A percentile compares a stretch with the other conserved stretches of the same genome.
Conservation (phyloP, 2,888 invertebrate species). For the Mythimna lalbum region DNA sequence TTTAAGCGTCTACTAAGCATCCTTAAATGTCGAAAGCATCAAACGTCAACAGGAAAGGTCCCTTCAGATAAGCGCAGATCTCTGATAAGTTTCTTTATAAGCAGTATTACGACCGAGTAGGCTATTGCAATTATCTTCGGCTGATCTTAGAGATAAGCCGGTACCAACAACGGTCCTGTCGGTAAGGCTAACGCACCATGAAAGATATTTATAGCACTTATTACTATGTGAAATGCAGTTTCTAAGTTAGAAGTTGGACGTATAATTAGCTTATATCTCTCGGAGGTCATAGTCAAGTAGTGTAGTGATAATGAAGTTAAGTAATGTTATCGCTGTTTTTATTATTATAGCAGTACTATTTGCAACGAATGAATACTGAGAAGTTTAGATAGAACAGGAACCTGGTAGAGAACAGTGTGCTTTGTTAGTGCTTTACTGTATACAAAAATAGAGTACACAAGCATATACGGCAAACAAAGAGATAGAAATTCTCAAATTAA, state of each 20-base stretch:
- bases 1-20: slow-evolving; percentile 29
- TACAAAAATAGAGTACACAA: background rate
- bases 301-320: slow-evolving; percentile 46
- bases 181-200: slow-evolving; percentile 61
- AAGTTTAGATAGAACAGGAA: slow-evolving; percentile 13
- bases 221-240: slow-evolving; percentile 61
- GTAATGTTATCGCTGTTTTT: slow-evolving; percentile 48
- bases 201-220: slow-evolving; percentile 61
- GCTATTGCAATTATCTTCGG: slow-evolving; percentile 69
- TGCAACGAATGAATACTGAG: background rate
- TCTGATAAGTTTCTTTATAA: slow-evolving; percentile 57
- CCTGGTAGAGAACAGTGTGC: background rate
- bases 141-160: slow-evolving; percentile 66
- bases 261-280: slow-evolving; percentile 54
- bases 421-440: too few species aligned
- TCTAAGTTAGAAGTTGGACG: slow-evolving; percentile 51
- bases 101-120: slow-evolving; percentile 49
- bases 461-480: slow-evolving; percentile 1
- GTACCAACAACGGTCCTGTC: slow-evolving; percentile 58
- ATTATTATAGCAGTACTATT: slow-evolving; percentile 34
- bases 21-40: slow-evolving; percentile 40
- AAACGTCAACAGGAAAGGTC: slow-evolving; percentile 48
- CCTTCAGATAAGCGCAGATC: slow-evolving; percentile 53
- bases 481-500: background rate
- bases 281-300: slow-evolving; percentile 44